Percentiles rank a stretch among this genome's conserved stretches.
These are phyloP conservation scores for Protobothrops mucrosquamatus DNA, from an alignment of 2,113 vertebrate species.

Conservation along the genomic window DNA sequence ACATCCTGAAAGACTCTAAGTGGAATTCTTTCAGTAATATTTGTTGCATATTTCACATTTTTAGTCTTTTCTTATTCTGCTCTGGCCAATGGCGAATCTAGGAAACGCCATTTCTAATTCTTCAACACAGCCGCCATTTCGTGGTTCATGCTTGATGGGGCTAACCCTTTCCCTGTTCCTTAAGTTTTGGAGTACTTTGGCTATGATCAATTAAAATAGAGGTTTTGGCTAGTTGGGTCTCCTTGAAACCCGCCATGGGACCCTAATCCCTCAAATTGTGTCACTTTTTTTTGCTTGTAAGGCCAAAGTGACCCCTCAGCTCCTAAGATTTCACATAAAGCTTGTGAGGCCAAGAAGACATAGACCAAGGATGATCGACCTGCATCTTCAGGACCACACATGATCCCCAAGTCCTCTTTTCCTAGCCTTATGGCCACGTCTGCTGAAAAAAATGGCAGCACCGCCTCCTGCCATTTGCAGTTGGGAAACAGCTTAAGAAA, in stretches of 20 bases:
- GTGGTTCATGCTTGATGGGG: conserved; percentile 6
- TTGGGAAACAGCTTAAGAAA: not conserved
- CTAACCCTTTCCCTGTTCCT: conserved; percentile 12
- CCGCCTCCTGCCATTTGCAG: not conserved
- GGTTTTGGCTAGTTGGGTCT: not conserved
- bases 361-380: not conserved
- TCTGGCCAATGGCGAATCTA: conserved; percentile 45
- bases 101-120: conserved; percentile 26
- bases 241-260: not conserved
- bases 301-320: not conserved
- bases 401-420: not conserved
- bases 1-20: conserved; percentile 58
- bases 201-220: not conserved
- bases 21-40: conserved; percentile 65
- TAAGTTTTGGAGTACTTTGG: not conserved
- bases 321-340: not conserved
- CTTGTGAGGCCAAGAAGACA: not conserved
- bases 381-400: not conserved
- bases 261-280: not conserved
- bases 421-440: not conserved
- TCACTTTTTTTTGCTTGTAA: not conserved
- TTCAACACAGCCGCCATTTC: conserved; percentile 35
- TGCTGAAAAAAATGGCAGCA: not conserved
- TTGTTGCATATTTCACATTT: conserved; percentile 75
- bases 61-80: conserved; percentile 52